Evolutionary conservation across 2,888 invertebrate species (phyloP).

Genomic region (Athrips mouffetella): DNA sequence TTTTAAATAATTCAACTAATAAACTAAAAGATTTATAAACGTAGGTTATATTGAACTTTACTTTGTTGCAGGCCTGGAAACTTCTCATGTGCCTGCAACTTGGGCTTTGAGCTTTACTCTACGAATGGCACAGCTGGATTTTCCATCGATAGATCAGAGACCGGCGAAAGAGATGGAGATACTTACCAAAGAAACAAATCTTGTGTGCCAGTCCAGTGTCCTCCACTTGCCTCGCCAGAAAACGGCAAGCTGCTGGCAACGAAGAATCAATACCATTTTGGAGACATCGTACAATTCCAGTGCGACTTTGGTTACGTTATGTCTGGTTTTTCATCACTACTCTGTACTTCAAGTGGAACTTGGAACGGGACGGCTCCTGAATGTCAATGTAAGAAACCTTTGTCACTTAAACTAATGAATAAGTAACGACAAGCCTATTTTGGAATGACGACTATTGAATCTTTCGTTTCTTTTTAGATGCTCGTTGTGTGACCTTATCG

Average conservation of each 20-base stretch:
- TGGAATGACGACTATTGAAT: no score
- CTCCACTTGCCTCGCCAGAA: constrained; percentile 85
- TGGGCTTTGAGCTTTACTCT: constrained; percentile 93
- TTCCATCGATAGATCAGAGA: constrained; percentile 87
- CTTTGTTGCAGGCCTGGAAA: constrained; percentile 83
- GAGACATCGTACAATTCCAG: constrained; percentile 93
- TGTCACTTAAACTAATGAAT: neutral
- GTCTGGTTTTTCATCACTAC: constrained; percentile 89
- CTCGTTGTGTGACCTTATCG: constrained; percentile 92
- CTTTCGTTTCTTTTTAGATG: constrained; percentile 78
- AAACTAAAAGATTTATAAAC: neutral
- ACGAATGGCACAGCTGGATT: constrained; percentile 94
- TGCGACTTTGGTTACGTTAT: constrained; percentile 97
- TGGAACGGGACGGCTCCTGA: constrained; percentile 97
- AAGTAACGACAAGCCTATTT: no score
- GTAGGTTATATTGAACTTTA: neutral
- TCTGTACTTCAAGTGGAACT: constrained; percentile 92
- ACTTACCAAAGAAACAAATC: constrained; percentile 94
- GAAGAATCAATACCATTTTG: constrained; percentile 90
- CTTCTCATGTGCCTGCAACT: constrained; percentile 92
- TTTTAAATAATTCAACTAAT: constrained; percentile 3
- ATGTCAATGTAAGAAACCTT: constrained; percentile 88
- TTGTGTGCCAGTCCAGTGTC: constrained; percentile 96
- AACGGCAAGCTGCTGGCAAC: constrained; percentile 91
- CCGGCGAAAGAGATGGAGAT: constrained; percentile 93